Conservation (phyloP, 2,888 invertebrate genomes). For the Drosophila mayaguana region DNA sequence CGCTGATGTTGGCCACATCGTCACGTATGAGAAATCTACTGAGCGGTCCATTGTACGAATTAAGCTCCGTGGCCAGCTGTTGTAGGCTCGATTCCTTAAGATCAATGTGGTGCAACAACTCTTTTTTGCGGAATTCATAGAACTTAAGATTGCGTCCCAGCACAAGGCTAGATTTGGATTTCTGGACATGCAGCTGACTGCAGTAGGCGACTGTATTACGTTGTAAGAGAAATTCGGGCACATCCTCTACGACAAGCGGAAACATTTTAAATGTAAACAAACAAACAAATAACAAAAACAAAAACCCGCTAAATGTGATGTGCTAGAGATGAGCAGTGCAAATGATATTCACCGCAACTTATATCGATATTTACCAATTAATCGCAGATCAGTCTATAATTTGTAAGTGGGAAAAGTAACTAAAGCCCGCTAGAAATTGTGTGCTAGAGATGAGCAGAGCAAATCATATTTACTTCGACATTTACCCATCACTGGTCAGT, state of each 20-base stretch:
- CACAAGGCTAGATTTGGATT: constrained; percentile 53
- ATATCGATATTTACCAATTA: constrained; percentile 5
- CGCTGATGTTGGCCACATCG: constrained; percentile 23
- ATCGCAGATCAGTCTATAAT: constrained; percentile 27
- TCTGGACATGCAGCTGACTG: constrained; percentile 41
- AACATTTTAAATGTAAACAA: constrained; percentile 48
- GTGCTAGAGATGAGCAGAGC: constrained; percentile 20
- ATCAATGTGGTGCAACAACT: constrained; percentile 71
- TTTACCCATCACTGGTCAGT: neutral
- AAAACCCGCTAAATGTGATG: neutral
- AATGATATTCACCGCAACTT: neutral
- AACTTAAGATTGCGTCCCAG: constrained; percentile 72
- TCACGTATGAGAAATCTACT: constrained; percentile 55
- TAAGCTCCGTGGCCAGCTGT: constrained; percentile 32
- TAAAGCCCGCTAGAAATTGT: neutral
- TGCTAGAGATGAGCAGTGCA: constrained; percentile 24
- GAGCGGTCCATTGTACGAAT: constrained; percentile 64
- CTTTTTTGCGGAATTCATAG: constrained; percentile 76
- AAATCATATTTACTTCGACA: neutral
- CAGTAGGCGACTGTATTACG: constrained; percentile 52
- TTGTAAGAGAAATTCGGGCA: constrained; percentile 59
- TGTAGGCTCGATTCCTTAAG: constrained; percentile 56
- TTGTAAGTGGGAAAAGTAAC: constrained; percentile 14
- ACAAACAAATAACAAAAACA: constrained; percentile 16
- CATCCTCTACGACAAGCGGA: constrained; percentile 47